Percentiles rank a stretch among this genome's conserved stretches.
These are phyloP conservation scores for Acanthis flammea DNA, from an alignment of 2,797 vertebrate species.

Conservation along the genomic window DNA sequence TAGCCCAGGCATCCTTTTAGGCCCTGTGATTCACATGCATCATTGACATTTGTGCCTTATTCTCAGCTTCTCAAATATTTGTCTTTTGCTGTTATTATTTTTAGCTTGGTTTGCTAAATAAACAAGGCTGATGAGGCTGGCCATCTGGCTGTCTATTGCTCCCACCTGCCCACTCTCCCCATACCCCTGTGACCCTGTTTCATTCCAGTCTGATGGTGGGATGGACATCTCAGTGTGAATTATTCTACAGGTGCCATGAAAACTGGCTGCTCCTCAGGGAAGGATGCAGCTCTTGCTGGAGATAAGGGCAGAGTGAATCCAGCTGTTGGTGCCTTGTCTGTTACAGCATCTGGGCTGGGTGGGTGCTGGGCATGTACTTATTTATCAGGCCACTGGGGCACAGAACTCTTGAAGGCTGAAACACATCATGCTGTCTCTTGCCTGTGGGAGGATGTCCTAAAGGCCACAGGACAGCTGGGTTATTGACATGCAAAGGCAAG, in stretches of 20 bases:
- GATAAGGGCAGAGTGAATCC: neutral
- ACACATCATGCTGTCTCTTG: neutral
- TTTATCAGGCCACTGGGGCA: neutral
- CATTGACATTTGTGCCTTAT: slow-evolving; percentile 16
- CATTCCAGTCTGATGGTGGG: neutral
- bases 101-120: slow-evolving; percentile 1
- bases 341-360: rapidly evolving
- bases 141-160: neutral
- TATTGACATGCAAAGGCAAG: neutral
- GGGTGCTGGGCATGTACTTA: neutral
- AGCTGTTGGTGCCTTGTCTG: neutral
- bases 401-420: neutral
- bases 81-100: slow-evolving; percentile 3
- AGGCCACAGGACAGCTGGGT: neutral
- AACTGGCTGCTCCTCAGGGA: neutral
- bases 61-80: slow-evolving; percentile 4
- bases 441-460: neutral
- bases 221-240: neutral
- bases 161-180: neutral
- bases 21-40: slow-evolving; percentile 14
- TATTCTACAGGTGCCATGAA: neutral
- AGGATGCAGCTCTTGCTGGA: neutral
- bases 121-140: neutral
- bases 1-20: neutral
- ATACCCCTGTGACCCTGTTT: neutral